Evolutionary conservation across 2,797 vertebrate species (phyloP), one percentile per base, ranked within the genome.

Genomic region (Microcaecilia unicolor): DNA sequence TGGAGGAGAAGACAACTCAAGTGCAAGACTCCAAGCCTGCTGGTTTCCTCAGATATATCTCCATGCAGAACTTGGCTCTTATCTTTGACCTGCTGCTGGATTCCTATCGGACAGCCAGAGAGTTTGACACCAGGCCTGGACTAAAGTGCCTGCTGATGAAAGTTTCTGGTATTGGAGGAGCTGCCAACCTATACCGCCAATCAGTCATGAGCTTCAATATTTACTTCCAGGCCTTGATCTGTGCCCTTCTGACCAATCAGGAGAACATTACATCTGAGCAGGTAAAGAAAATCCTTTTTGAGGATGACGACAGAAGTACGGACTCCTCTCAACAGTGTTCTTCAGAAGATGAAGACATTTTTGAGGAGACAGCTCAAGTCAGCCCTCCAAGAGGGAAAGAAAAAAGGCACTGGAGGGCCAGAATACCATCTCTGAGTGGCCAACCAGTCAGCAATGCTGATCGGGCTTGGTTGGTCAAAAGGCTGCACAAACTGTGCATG

Each of bases 171-270:
- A 92, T 98, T 15, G 80, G 89, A 1, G 92, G 91, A 9, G 91
- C 95, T 0, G 95, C 96, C 25, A 98, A 97, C 44, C 81, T 99
- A 9, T 96, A 97, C 61, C 91, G 95, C 15, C 96, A 99, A 61
- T 93, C 96, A 0, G 92, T 92, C 28, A 97, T 96, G 92, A 98
- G 94, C 60, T 97, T 98, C 56, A 93, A 92, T 63, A 89, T 99
- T 14, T 99, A 98, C 56, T 95, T 97, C 66, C 94, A 97, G 52
- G 88, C 93, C 0, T 72, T 99, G 64, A 58, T 97, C 25, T 91
- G 86, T 7, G 91, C 96, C 2, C 76, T 89, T 6, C 76, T 97
- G 63, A 91, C 87, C 63, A 90, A 90, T 44, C 84, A 91, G 4
- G 94, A 98, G 22, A 64, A 74, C 59, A 86, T 97, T 59, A 95